Evolutionary conservation across 2,113 vertebrate species (phyloP), one percentile per base, ranked within the genome.

Genomic region (Sinocyclocheilus maitianheensis): DNA sequence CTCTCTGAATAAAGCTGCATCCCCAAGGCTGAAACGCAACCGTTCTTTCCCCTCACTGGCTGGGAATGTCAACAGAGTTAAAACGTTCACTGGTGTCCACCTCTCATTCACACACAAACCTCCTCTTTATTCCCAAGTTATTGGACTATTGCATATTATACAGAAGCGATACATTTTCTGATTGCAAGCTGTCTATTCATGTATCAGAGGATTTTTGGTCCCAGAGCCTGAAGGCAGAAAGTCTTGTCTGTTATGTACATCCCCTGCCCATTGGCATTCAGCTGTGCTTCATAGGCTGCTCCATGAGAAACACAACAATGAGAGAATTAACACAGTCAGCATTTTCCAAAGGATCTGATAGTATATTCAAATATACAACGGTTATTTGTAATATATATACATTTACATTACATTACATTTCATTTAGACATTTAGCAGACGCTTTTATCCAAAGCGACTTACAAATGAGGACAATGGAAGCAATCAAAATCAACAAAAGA

Each of bases 51-150:
- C 77, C 83, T 77, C 74, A 62, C 34, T 14, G 46, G 30, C 40
- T 89, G 83, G 60, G 87, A 85, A 88, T 88, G 62, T 88, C 84
- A 83, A 88, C 72, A 85, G 26, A 82, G 71, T 85, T 85, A 43
- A 77, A 77, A 71, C 51, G 5, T 62, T 82, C 74, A 79, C 71
- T 85, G 24, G 51, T 81, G 55, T 62, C 77, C 51, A 12, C 37
- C 4, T 1, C 43, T 53, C 24, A 53, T 58, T 24, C 26, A 53
- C 75, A 55, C 74, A 81, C 55, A 83, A 12, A 63, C 43, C 8
- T 76, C 11, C 43, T 30, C 20, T 76, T 51, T 53, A 34, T 65
- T 46, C 53, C 76, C 55, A 86, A 1, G n/a, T 46, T 60, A 74
- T n/a, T 16, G 13, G 48, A 7, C 20, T 37, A 43, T 3, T 26